Conservation (phyloP, 2,888 invertebrate species). For the Operophtera brumata region DNA sequence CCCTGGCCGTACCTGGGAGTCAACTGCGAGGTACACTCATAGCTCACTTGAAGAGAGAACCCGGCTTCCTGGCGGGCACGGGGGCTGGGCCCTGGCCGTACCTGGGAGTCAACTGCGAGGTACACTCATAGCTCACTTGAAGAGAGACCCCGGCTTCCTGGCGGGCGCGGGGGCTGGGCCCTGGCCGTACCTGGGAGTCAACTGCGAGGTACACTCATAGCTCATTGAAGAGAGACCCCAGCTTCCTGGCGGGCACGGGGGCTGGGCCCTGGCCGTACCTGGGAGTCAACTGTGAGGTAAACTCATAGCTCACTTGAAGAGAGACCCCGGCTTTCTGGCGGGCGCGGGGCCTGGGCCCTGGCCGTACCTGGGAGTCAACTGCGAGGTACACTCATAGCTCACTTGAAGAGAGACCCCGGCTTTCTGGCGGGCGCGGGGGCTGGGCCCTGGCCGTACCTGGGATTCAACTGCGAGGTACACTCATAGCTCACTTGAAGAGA, state of each 20-base stretch:
- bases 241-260: conserved; percentile 87
- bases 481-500: no score
- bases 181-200: conserved; percentile 87
- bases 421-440: no score
- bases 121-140: conserved; percentile 51
- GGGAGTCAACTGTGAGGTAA: conserved; percentile 92
- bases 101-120: conserved; percentile 92
- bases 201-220: conserved; percentile 93
- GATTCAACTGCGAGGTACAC: no score
- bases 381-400: conserved; percentile 91
- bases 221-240: conserved; percentile 47
- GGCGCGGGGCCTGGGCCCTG: conserved; percentile 97
- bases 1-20: conserved; percentile 89
- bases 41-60: conserved; percentile 47
- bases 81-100: conserved; percentile 95
- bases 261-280: conserved; percentile 93
- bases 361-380: conserved; percentile 89
- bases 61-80: conserved; percentile 83
- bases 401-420: no score
- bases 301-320: conserved; percentile 43
- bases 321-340: conserved; percentile 55
- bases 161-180: conserved; percentile 97
- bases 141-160: conserved; percentile 39
- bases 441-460: no score
- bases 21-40: conserved; percentile 89